Percentiles rank a stretch among this genome's conserved stretches.
phyloP scores from a whole-genome alignment of 1,140 invertebrate species.

The Lutraria rhynchaena region DNA sequence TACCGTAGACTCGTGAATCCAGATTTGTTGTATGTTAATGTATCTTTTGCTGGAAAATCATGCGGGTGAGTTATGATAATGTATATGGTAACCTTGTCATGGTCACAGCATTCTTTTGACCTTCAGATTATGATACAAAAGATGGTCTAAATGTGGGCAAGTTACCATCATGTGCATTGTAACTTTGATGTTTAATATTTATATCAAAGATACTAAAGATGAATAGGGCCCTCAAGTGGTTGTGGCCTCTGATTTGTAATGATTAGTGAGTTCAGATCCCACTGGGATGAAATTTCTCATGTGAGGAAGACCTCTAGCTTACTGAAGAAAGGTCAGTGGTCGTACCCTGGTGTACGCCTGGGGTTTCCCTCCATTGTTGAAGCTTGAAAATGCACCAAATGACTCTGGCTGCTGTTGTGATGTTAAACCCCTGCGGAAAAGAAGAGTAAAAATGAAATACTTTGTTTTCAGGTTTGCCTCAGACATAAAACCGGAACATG shows the following conservation, averaged over 20 bases:
- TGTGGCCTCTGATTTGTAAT: not conserved
- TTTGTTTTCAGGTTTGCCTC: constrained; percentile 68
- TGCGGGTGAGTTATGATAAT: constrained; percentile 75
- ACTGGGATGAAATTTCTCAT: not conserved
- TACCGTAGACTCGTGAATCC: constrained; percentile 78
- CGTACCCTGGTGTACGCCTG: too few relatives aligned
- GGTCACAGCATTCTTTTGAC: too few relatives aligned
- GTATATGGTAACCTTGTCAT: too few relatives aligned
- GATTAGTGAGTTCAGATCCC: not conserved
- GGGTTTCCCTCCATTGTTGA: too few relatives aligned
- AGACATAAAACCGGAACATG: constrained; percentile 73
- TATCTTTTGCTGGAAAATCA: constrained; percentile 68
- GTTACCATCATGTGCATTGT: too few relatives aligned
- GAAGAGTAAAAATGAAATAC: not conserved
- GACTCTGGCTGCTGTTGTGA: not conserved
- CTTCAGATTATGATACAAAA: too few relatives aligned
- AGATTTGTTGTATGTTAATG: constrained; percentile 79
- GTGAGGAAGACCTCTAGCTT: not conserved
- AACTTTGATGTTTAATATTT: too few relatives aligned
- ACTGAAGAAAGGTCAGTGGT: not conserved
- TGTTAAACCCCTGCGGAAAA: too few relatives aligned
- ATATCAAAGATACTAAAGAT: too few relatives aligned
- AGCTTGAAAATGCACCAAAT: not conserved
- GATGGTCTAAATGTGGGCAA: too few relatives aligned
- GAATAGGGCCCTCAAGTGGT: not conserved